Conservation (phyloP, 2,113 vertebrate genomes). For the Pangasianodon gigas region DNA sequence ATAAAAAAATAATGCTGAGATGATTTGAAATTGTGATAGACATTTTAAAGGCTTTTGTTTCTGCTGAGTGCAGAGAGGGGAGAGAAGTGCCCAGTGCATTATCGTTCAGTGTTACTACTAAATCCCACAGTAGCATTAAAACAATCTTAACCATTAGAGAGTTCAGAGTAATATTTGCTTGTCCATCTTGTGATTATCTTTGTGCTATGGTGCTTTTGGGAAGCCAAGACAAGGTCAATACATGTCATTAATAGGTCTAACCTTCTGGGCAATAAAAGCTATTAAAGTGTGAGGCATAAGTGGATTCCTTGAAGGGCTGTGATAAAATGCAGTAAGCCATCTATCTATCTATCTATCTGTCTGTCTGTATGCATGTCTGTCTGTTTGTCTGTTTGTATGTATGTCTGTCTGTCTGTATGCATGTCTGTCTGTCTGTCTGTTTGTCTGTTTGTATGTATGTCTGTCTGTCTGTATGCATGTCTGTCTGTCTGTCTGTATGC, state of each 20-base stretch:
- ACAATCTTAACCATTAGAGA: constrained; percentile 19
- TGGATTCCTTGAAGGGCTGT: background rate
- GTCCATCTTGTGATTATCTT: constrained; percentile 33
- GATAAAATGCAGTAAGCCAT: background rate
- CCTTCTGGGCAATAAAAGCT: constrained; percentile 30
- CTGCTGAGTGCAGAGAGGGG: background rate
- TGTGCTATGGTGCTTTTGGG: constrained; percentile 17
- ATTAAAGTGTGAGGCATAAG: constrained; percentile 28
- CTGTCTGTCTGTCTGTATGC: background rate
- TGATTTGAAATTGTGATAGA: constrained; percentile 28
- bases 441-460: background rate
- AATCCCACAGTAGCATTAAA: constrained; percentile 20
- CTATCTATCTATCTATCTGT: background rate
- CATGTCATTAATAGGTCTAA: constrained; percentile 27
- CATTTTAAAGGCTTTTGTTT: constrained; percentile 23
- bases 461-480: too few relatives aligned
- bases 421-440: background rate
- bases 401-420: background rate
- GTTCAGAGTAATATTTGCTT: constrained; percentile 28
- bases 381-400: background rate
- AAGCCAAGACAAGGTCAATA: constrained; percentile 37
- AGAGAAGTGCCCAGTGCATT: constrained; percentile 21
- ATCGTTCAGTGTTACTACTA: constrained; percentile 15
- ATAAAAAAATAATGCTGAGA: background rate
- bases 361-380: too few relatives aligned